Conservation (phyloP, 1,140 invertebrate species). For the Hydropsyche tenuis region DNA sequence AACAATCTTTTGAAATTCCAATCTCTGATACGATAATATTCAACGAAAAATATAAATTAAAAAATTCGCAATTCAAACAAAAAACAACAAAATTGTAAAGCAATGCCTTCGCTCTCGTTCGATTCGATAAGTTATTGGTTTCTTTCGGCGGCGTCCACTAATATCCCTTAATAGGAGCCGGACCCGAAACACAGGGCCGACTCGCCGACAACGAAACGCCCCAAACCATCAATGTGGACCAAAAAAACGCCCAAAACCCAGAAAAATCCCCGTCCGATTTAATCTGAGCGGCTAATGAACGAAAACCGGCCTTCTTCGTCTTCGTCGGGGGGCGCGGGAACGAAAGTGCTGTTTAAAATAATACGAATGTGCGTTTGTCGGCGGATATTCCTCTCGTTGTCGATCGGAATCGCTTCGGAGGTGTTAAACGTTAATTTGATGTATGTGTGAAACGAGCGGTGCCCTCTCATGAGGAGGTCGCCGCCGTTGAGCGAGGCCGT, state of each 20-base stretch:
- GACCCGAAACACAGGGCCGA: slow-evolving; percentile 45
- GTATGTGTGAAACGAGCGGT: not conserved
- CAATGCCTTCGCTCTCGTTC: slow-evolving; percentile 9
- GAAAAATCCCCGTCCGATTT: not conserved
- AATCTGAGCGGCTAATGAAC: slow-evolving; percentile 18
- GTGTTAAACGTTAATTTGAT: slow-evolving; percentile 18
- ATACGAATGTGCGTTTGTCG: no score
- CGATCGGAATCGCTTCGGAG: slow-evolving; percentile 24
- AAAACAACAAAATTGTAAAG: slow-evolving; percentile 33
- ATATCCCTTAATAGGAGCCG: slow-evolving; percentile 48
- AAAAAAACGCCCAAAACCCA: not conserved
- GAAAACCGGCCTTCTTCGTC: no score
- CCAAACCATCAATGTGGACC: not conserved
- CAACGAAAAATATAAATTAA: slow-evolving; percentile 3
- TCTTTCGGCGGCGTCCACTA: slow-evolving; percentile 47
- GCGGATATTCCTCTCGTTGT: not conserved
- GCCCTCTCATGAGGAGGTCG: no score
- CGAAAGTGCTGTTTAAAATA: no score
- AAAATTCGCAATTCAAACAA: no score
- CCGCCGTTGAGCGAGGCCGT: no score
- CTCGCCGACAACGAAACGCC: slow-evolving; percentile 31
- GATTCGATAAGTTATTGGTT: slow-evolving; percentile 51
- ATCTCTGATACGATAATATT: not conserved
- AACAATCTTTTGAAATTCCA: no score
- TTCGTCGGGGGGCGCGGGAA: no score